Conservation (phyloP, 2,888 invertebrate genomes). For the Macrosiphum euphorbiae region DNA sequence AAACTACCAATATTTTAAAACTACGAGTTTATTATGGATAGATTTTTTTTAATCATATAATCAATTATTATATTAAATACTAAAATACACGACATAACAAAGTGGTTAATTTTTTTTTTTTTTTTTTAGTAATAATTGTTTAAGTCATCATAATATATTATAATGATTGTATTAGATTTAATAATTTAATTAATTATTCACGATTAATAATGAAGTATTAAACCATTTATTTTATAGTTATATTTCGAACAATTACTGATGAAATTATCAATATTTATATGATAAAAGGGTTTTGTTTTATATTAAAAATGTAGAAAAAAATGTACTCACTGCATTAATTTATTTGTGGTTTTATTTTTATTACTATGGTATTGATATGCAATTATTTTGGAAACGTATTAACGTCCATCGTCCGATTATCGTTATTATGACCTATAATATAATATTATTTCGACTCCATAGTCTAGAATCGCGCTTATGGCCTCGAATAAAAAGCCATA, state of each 20-base stretch:
- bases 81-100: not conserved
- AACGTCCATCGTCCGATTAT: not conserved
- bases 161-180: not conserved
- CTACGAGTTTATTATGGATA: not conserved
- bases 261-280: not conserved
- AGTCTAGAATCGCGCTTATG: too few species aligned
- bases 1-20: not conserved
- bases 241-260: not conserved
- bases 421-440: not conserved
- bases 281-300: not conserved
- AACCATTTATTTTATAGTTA: not conserved
- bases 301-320: not conserved
- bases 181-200: not conserved
- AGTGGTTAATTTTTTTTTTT: not conserved
- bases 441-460: not conserved
- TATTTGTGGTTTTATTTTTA: not conserved
- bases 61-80: not conserved
- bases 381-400: not conserved
- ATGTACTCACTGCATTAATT: not conserved
- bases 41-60: not conserved
- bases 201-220: not conserved
- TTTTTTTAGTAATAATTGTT: not conserved
- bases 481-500: too few species aligned
- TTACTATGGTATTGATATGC: not conserved
- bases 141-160: not conserved